Evolutionary conservation across 2,888 invertebrate genomes (phyloP).

Genomic region (Seladonia tumulorum): DNA sequence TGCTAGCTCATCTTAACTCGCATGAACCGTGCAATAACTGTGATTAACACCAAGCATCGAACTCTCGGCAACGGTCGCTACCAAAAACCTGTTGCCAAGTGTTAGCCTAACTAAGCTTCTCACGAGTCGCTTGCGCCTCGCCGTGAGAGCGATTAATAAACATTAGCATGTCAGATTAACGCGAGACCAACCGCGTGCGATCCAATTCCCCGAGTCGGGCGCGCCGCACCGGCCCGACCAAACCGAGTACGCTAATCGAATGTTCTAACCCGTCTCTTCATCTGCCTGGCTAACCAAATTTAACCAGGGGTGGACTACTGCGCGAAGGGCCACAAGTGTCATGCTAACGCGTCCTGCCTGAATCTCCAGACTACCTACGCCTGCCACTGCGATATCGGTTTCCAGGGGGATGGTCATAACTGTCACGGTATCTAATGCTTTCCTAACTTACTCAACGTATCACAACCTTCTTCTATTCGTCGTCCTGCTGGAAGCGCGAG

Average conservation of each 20-base stretch:
- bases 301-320: slow-evolving; percentile 94
- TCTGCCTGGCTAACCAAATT: slow-evolving; percentile 76
- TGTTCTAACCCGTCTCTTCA: slow-evolving; percentile 72
- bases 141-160: background rate
- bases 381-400: slow-evolving; percentile 96
- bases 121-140: background rate
- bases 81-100: background rate
- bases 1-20: slow-evolving; percentile 16
- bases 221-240: slow-evolving; percentile 10
- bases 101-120: background rate
- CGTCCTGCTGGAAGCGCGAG: slow-evolving; percentile 10
- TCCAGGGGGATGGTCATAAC: slow-evolving; percentile 93
- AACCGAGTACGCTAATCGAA: slow-evolving; percentile 54
- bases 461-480: slow-evolving; percentile 16
- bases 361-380: slow-evolving; percentile 96
- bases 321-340: slow-evolving; percentile 94
- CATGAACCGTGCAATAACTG: background rate
- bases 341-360: slow-evolving; percentile 95
- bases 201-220: slow-evolving; percentile 11
- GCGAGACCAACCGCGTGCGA: slow-evolving; percentile 7
- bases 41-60: background rate
- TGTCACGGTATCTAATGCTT: slow-evolving; percentile 87
- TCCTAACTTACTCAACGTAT: slow-evolving; percentile 41
- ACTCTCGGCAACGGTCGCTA: background rate
- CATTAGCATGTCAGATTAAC: slow-evolving; percentile 11